These are phyloP conservation scores for Xestia sexstrigata DNA, from an alignment of 2,888 invertebrate species.

Conservation along the genomic window DNA sequence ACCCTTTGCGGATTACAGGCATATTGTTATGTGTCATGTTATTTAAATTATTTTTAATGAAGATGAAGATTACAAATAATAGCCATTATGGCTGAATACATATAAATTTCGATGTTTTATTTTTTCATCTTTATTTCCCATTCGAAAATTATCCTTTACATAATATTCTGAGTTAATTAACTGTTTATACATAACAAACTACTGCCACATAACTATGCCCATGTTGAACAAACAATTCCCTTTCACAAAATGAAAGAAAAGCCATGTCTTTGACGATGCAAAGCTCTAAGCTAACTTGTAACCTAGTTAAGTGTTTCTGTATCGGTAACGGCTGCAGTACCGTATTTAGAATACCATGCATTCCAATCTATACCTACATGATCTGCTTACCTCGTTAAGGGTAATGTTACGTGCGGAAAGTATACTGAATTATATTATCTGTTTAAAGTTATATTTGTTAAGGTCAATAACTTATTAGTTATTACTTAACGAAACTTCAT, in stretches of 20 bases:
- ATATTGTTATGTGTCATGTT: too few relatives aligned
- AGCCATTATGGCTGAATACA: too few relatives aligned
- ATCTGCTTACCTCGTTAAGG: conserved; percentile 57
- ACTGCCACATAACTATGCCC: background rate
- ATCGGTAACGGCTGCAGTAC: too few relatives aligned
- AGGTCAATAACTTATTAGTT: too few relatives aligned
- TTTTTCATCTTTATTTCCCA: too few relatives aligned
- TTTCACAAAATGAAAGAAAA: conserved; percentile 40
- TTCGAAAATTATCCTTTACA: background rate
- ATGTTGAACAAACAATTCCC: background rate
- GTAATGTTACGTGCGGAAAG: conserved; percentile 7
- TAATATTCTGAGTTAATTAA: background rate
- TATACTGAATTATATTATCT: background rate
- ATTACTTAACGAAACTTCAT: too few relatives aligned
- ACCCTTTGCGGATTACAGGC: too few relatives aligned
- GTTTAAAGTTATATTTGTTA: background rate
- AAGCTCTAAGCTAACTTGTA: conserved; percentile 33
- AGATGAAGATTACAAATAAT: too few relatives aligned
- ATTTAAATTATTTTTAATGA: too few relatives aligned
- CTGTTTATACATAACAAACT: background rate
- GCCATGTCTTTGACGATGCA: conserved; percentile 8
- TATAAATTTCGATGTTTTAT: too few relatives aligned
- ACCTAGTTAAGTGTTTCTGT: too few relatives aligned
- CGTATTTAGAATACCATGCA: too few relatives aligned
- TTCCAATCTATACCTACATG: conserved; percentile 45